A percentile compares a stretch with the other conserved stretches of the same genome.
Evolutionary conservation across 2,113 vertebrate species (phyloP).

Genomic region (Protomyctophum bolini): DNA sequence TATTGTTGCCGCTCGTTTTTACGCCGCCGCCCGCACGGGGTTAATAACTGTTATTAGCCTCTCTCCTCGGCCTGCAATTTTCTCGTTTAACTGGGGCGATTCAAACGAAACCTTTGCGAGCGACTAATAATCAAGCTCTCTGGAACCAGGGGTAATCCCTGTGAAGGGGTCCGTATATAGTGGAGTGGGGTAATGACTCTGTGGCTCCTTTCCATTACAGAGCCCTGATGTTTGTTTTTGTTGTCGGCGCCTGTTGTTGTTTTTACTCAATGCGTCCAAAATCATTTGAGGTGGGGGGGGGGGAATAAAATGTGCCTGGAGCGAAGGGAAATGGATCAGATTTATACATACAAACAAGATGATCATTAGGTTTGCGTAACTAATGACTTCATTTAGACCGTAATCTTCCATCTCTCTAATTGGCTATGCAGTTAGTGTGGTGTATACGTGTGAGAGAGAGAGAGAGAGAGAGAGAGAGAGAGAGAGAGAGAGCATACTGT

Average conservation of each 20-base stretch:
- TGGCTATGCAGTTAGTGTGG: conserved; percentile 58
- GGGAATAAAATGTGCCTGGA: conserved; percentile 72
- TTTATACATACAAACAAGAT: conserved; percentile 79
- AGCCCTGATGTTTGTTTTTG: conserved; percentile 75
- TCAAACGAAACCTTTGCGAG: conserved; percentile 80
- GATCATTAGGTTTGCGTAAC: conserved; percentile 82
- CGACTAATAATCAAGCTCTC: conserved; percentile 80
- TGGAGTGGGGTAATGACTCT: conserved; percentile 68
- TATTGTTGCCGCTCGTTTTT: conserved; percentile 79
- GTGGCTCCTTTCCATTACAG: conserved; percentile 71
- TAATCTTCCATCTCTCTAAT: conserved; percentile 81
- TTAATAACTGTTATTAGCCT: conserved; percentile 88
- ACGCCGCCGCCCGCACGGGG: conserved; percentile 80
- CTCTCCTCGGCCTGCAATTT: conserved; percentile 83
- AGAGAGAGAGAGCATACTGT: too few relatives aligned
- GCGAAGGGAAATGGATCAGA: conserved; percentile 70
- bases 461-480: too few relatives aligned
- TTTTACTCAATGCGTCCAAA: conserved; percentile 67
- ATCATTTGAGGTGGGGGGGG: conserved; percentile 62
- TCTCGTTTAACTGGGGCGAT: conserved; percentile 83
- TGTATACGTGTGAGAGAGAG: not conserved
- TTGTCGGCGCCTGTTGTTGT: conserved; percentile 69
- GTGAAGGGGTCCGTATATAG: conserved; percentile 71
- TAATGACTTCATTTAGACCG: conserved; percentile 82
- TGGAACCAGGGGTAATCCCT: conserved; percentile 80